Evolutionary conservation across 2,113 vertebrate species (phyloP).

Genomic region (Gambusia affinis): DNA sequence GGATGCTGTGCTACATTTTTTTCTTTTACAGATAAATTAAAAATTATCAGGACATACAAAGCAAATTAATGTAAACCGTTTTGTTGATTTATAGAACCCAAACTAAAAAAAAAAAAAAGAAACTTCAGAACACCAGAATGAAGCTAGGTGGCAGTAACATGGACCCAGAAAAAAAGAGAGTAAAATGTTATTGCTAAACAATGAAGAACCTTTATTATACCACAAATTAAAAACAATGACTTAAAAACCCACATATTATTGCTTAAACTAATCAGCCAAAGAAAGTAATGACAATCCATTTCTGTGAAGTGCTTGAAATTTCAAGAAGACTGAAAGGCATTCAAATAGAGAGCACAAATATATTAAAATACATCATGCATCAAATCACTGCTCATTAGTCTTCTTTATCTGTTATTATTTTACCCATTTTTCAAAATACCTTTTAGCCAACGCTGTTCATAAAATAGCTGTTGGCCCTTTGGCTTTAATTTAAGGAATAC

Average conservation of each 20-base stretch:
- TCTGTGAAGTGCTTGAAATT: constrained; percentile 33
- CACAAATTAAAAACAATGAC: constrained; percentile 38
- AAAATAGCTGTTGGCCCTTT: constrained; percentile 27
- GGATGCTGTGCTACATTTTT: too few relatives aligned
- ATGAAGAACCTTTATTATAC: constrained; percentile 61
- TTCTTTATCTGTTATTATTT: neutral
- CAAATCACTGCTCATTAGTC: neutral
- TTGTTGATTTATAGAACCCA: neutral
- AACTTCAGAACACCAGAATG: neutral
- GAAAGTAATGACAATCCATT: constrained; percentile 14
- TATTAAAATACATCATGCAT: constrained; percentile 25
- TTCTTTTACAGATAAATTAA: too few relatives aligned
- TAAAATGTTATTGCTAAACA: neutral
- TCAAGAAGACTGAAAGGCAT: neutral
- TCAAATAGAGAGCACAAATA: neutral
- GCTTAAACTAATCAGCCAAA: constrained; percentile 28
- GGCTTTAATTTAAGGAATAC: constrained; percentile 19
- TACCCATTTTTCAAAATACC: neutral
- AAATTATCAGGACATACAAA: too few relatives aligned
- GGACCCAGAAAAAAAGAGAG: neutral
- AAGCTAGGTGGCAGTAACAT: neutral
- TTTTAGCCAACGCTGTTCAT: constrained; percentile 25
- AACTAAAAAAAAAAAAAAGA: neutral
- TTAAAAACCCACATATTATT: constrained; percentile 26
- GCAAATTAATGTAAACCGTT: too few relatives aligned